Evolutionary conservation across 2,888 invertebrate species (phyloP).

Genomic region (Disparrhopalites patrizii): DNA sequence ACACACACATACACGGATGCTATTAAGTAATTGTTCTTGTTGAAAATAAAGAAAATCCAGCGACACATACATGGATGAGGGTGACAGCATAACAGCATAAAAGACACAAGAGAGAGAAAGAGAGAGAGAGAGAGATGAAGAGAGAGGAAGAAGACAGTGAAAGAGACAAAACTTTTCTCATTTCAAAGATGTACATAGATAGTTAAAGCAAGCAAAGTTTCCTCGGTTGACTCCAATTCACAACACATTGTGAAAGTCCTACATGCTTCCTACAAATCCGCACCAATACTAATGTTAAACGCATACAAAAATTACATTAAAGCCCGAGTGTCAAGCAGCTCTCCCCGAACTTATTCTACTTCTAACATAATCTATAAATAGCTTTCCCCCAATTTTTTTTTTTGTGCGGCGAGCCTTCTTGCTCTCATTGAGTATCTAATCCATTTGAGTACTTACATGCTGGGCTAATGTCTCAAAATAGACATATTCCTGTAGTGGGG

Average conservation of each 20-base stretch:
- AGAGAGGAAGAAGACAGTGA: background rate
- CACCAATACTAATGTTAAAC: background rate
- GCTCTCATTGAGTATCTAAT: background rate
- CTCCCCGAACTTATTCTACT: no score
- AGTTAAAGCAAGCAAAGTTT: background rate
- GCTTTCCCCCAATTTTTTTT: slow-evolving; percentile 1
- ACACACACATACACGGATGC: no score
- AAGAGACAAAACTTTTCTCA: slow-evolving; percentile 4
- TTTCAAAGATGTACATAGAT: background rate
- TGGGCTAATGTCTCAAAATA: no score
- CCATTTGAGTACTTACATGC: no score
- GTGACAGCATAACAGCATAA: no score
- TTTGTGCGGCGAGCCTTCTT: background rate
- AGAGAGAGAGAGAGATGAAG: background rate
- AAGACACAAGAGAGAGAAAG: no score
- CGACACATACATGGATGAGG: no score
- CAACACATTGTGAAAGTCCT: slow-evolving; percentile 5
- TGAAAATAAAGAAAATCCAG: no score
- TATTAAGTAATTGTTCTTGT: no score
- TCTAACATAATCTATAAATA: slow-evolving; percentile 19
- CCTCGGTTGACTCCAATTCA: background rate
- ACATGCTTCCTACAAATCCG: background rate
- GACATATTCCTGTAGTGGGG: no score
- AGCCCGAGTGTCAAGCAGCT: background rate
- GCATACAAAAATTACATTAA: background rate